A percentile compares a stretch with the other conserved stretches of the same genome.
phyloP scores from a whole-genome alignment of 2,113 vertebrate species.

The Perognathus longimembris region DNA sequence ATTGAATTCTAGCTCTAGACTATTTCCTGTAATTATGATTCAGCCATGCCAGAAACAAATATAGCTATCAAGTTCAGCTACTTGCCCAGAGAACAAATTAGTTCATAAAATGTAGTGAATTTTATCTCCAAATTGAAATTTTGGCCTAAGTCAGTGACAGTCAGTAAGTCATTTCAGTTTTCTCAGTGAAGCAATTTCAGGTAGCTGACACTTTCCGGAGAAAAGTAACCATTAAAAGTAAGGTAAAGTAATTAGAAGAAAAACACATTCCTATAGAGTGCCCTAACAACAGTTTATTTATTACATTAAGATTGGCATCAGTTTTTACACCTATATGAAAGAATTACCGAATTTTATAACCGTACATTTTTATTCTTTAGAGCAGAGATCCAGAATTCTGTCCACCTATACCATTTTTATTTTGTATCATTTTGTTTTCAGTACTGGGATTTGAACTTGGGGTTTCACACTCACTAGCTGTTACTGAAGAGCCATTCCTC shows the following conservation, averaged over 20 bases:
- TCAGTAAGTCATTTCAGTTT: constrained; percentile 68
- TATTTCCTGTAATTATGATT: constrained; percentile 76
- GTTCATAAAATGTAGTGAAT: constrained; percentile 78
- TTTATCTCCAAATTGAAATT: constrained; percentile 81
- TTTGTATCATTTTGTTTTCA: neutral
- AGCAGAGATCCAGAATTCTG: neutral
- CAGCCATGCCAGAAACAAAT: constrained; percentile 77
- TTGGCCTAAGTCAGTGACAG: constrained; percentile 68
- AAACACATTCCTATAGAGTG: neutral
- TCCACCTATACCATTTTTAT: neutral
- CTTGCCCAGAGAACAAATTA: constrained; percentile 76
- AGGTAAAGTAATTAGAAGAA: constrained; percentile 54
- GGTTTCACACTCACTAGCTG: no score
- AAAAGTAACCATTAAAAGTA: neutral
- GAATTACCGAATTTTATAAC: neutral
- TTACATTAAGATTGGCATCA: constrained; percentile 22
- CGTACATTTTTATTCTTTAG: constrained; percentile 6
- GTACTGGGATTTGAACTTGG: no score
- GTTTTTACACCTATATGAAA: neutral
- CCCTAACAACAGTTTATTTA: constrained; percentile 17
- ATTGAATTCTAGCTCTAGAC: constrained; percentile 72
- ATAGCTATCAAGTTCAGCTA: constrained; percentile 77
- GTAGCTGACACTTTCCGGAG: neutral
- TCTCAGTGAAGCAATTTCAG: constrained; percentile 50
- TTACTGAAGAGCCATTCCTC: no score